Evolutionary conservation across 2,888 invertebrate genomes (phyloP).

Genomic region (Parnassius orleans): DNA sequence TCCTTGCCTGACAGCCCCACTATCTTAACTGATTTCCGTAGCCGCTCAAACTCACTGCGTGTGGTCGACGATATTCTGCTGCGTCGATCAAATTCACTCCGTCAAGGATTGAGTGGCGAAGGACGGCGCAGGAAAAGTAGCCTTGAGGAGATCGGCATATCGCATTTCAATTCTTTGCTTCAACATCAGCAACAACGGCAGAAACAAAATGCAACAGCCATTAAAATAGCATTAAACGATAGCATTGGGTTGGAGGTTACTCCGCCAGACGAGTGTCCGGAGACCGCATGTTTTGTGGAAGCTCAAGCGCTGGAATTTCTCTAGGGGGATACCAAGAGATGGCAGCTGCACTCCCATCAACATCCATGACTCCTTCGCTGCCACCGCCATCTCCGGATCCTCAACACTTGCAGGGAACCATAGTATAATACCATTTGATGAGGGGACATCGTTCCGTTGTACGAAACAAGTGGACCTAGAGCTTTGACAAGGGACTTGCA

Average conservation of each 20-base stretch:
- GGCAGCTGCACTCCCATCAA: constrained; percentile 65
- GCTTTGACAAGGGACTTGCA: constrained; percentile 25
- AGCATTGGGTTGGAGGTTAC: constrained; percentile 90
- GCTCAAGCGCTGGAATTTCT: constrained; percentile 41
- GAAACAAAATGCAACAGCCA: constrained; percentile 86
- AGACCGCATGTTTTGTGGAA: constrained; percentile 63
- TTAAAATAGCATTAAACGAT: constrained; percentile 92
- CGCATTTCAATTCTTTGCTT: constrained; percentile 86
- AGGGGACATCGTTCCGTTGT: constrained; percentile 92
- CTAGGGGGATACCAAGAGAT: constrained; percentile 75
- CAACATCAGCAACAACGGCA: constrained; percentile 78
- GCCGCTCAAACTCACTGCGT: constrained; percentile 91
- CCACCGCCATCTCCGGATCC: constrained; percentile 78
- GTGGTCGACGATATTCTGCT: constrained; percentile 92
- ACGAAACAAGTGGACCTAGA: constrained; percentile 86
- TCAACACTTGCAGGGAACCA: constrained; percentile 92
- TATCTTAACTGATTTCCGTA: constrained; percentile 88
- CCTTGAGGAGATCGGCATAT: constrained; percentile 91
- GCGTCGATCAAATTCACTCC: constrained; percentile 90
- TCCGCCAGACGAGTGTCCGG: constrained; percentile 84
- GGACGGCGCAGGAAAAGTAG: constrained; percentile 88
- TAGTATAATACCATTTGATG: constrained; percentile 97
- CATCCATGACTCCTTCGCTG: constrained; percentile 54
- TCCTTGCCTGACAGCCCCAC: constrained; percentile 94
- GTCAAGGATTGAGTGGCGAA: constrained; percentile 88